Evolutionary conservation across 2,888 invertebrate species (phyloP).

Genomic region (Andrena haemorrhoa): DNA sequence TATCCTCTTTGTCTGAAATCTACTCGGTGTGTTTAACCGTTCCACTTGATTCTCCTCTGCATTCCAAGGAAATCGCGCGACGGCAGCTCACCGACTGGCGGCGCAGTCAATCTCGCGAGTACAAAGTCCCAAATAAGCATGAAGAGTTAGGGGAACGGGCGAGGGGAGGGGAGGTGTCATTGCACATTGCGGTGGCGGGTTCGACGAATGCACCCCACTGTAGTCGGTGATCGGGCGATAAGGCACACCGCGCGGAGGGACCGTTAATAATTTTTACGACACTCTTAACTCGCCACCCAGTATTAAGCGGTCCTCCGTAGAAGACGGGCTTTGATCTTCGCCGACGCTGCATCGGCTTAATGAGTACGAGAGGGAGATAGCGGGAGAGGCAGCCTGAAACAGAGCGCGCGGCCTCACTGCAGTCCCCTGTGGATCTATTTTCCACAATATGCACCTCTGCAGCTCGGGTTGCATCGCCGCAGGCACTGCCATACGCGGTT

Average conservation of each 20-base stretch:
- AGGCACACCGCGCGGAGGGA: conserved; percentile 76
- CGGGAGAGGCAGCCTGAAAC: conserved; percentile 48
- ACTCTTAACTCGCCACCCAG: conserved; percentile 83
- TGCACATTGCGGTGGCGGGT: conserved; percentile 62
- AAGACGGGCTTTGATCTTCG: conserved; percentile 82
- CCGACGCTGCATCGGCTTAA: conserved; percentile 81
- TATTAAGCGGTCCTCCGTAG: conserved; percentile 81
- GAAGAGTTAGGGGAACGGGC: not conserved
- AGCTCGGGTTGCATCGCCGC: conserved; percentile 49
- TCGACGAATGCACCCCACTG: conserved; percentile 69
- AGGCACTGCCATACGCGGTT: conserved; percentile 41
- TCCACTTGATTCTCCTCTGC: not conserved
- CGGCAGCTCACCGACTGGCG: not conserved
- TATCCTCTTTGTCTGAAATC: not conserved
- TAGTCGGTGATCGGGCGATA: conserved; percentile 77
- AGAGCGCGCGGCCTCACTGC: conserved; percentile 16
- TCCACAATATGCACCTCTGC: conserved; percentile 48
- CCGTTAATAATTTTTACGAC: conserved; percentile 83
- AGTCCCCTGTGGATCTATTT: conserved; percentile 58
- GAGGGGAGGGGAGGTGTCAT: conserved; percentile 42
- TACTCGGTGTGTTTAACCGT: not conserved
- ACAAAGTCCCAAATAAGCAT: conserved; percentile 14
- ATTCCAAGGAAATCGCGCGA: not conserved
- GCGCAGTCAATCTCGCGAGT: not conserved
- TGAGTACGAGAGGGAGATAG: conserved; percentile 75